phyloP scores from a whole-genome alignment of 2,888 invertebrate species.

The Perithous albicinctus region DNA sequence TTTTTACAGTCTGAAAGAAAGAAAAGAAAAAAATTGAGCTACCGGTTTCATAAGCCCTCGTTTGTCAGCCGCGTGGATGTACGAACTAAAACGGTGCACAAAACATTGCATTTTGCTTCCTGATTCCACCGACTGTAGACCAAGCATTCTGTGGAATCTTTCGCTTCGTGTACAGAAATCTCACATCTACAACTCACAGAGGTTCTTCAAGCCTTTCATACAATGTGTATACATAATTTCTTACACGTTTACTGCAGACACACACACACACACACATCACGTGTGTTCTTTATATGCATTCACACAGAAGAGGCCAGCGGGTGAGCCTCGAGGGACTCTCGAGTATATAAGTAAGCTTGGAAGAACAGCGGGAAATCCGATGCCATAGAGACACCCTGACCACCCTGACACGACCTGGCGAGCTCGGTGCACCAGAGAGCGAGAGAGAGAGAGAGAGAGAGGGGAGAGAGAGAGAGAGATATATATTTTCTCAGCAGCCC shows the following conservation, averaged over 20 bases:
- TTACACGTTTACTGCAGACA: background rate
- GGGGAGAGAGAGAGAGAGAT: too few species aligned
- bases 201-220: background rate
- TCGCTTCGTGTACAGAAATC: background rate
- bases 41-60: background rate
- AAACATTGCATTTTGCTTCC: background rate
- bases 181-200: background rate
- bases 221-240: constrained; percentile 6
- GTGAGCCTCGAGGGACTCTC: background rate
- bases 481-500: constrained; percentile 25
- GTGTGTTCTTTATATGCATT: constrained; percentile 11
- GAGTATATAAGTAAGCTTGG: background rate
- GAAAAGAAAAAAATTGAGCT: background rate
- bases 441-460: too few species aligned
- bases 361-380: constrained; percentile 43
- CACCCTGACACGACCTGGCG: constrained; percentile 13
- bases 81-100: background rate
- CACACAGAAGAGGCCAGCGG: background rate
- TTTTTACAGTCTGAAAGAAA: background rate
- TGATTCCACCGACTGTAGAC: background rate
- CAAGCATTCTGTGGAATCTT: background rate
- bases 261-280: too few species aligned
- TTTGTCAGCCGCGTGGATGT: background rate
- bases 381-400: constrained; percentile 32
- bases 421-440: background rate